These are phyloP conservation scores for Sicus ferrugineus DNA, from an alignment of 2,888 invertebrate genomes.

Conservation along the genomic window DNA sequence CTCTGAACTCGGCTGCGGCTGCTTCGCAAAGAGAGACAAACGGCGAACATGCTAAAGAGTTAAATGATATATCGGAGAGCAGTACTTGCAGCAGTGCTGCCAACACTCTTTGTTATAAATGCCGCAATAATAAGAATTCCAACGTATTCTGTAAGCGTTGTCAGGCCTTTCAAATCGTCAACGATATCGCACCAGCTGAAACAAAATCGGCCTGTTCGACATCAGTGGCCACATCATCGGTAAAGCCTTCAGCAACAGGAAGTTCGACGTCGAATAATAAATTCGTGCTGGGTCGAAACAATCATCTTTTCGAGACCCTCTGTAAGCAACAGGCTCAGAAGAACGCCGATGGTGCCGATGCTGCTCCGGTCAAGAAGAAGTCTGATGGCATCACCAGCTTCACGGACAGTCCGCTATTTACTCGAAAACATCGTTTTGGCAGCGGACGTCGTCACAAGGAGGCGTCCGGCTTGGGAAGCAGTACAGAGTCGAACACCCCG, in stretches of 20 bases:
- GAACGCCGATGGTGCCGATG: background rate
- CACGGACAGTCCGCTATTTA: constrained; percentile 64
- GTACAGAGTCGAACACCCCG: constrained; percentile 57
- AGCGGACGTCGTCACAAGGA: constrained; percentile 53
- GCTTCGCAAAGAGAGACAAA: constrained; percentile 49
- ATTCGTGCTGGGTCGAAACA: constrained; percentile 22
- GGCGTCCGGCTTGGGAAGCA: constrained; percentile 38
- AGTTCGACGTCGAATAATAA: constrained; percentile 11
- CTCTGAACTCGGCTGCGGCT: constrained; percentile 44
- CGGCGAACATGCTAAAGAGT: constrained; percentile 55
- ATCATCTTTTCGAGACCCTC: constrained; percentile 33
- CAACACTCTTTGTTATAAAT: constrained; percentile 54
- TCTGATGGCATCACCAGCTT: constrained; percentile 65
- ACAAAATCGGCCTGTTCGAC: constrained; percentile 36
- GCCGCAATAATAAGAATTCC: constrained; percentile 53
- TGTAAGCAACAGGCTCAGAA: constrained; percentile 35
- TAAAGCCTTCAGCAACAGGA: constrained; percentile 33
- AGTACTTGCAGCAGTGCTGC: constrained; percentile 54
- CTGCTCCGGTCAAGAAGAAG: constrained; percentile 54
- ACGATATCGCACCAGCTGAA: constrained; percentile 40
- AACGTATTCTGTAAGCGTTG: constrained; percentile 57
- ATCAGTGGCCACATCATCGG: background rate
- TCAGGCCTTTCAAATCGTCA: constrained; percentile 41
- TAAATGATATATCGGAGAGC: constrained; percentile 60
- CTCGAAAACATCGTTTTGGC: constrained; percentile 64